A percentile compares a stretch with the other conserved stretches of the same genome.
Evolutionary conservation across 2,113 vertebrate genomes (phyloP).

Genomic region (Antennarius striatus): DNA sequence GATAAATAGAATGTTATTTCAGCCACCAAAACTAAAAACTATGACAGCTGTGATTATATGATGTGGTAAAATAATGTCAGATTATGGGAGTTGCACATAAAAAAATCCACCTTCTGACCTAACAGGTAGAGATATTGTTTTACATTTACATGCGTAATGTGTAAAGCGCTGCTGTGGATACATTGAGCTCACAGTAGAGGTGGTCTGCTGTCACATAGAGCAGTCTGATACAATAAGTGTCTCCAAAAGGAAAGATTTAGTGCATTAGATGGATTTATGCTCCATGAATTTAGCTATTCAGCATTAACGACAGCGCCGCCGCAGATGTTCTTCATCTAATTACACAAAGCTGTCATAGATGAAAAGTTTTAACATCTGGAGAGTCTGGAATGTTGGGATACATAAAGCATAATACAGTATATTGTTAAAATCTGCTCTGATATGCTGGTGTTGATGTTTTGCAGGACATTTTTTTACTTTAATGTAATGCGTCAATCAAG

Average conservation of each 20-base stretch:
- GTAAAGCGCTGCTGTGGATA: neutral
- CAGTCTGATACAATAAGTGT: neutral
- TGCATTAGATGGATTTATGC: too few relatives aligned
- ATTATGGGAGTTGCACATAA: too few relatives aligned
- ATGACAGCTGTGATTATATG: too few relatives aligned
- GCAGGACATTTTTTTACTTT: neutral
- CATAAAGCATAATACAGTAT: neutral
- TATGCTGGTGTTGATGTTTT: neutral
- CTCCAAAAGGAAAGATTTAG: too few relatives aligned
- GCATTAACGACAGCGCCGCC: neutral
- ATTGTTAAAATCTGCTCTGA: neutral
- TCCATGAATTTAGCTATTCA: neutral
- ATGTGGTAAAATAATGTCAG: too few relatives aligned
- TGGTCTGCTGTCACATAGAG: slow-evolving; percentile 16
- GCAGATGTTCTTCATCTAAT: slow-evolving; percentile 18
- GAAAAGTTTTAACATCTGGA: slow-evolving; percentile 11
- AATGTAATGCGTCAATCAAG: too few relatives aligned
- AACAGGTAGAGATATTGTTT: too few relatives aligned
- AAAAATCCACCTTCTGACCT: too few relatives aligned
- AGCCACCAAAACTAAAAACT: too few relatives aligned
- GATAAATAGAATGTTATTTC: too few relatives aligned
- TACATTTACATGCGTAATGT: too few relatives aligned
- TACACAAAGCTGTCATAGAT: slow-evolving; percentile 8
- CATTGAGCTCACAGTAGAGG: neutral
- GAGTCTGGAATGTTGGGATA: neutral